Evolutionary conservation across 2,113 vertebrate species (phyloP).

Genomic region (Caranx melampygus): DNA sequence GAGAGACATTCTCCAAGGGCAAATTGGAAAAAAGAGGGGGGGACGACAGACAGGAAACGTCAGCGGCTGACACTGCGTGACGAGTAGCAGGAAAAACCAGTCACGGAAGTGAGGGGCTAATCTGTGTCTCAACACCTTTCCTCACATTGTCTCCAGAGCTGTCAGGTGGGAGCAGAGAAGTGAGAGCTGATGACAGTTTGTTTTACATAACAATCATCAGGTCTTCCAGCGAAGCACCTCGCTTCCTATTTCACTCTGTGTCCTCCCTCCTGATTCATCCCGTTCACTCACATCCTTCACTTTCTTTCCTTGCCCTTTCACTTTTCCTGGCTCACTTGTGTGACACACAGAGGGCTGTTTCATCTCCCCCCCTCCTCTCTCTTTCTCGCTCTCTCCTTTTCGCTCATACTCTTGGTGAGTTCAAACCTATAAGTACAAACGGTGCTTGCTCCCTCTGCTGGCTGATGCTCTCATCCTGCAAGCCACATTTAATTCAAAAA

Average conservation of each 20-base stretch:
- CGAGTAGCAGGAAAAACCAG: slow-evolving; percentile 27
- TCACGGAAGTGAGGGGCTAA: slow-evolving; percentile 32
- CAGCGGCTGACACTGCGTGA: background rate
- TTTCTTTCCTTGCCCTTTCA: slow-evolving; percentile 35
- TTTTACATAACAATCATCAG: slow-evolving; percentile 48
- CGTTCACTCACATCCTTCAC: slow-evolving; percentile 33
- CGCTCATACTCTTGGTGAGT: background rate
- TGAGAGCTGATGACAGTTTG: slow-evolving; percentile 29
- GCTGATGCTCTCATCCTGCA: slow-evolving; percentile 31
- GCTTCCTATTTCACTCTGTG: slow-evolving; percentile 16
- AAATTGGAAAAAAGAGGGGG: background rate
- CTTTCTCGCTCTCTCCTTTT: background rate
- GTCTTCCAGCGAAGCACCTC: slow-evolving; percentile 20
- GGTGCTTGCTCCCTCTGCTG: slow-evolving; percentile 77
- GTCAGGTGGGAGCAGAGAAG: slow-evolving; percentile 38
- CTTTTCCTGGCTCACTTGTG: slow-evolving; percentile 43
- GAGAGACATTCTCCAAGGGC: background rate
- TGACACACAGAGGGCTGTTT: slow-evolving; percentile 38
- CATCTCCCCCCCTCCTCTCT: background rate
- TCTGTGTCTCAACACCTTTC: slow-evolving; percentile 49
- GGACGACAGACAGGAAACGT: slow-evolving; percentile 6
- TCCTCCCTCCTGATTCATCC: slow-evolving; percentile 32
- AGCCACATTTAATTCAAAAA: slow-evolving; percentile 24
- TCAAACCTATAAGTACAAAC: slow-evolving; percentile 28
- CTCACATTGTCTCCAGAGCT: slow-evolving; percentile 58